Percentiles rank a stretch among this genome's conserved stretches.
Conservation (phyloP, 2,888 invertebrate species). For the Nephrotoma guestfalica region DNA sequence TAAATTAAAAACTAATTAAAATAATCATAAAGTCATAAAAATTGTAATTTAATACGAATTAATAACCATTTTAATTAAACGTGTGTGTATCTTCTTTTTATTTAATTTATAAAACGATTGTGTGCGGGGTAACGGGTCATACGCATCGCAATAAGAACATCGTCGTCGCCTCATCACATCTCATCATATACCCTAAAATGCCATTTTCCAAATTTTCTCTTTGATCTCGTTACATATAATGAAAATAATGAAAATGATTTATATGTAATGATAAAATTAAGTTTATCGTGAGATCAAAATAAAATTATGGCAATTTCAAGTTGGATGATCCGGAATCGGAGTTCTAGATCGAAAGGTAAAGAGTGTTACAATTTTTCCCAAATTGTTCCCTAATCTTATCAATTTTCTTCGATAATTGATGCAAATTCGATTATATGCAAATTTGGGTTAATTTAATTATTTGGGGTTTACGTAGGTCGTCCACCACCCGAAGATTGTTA, state of each 20-base stretch:
- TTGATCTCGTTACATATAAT: background rate
- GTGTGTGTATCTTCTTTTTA: background rate
- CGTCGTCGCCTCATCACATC: background rate
- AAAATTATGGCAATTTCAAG: constrained; percentile 17
- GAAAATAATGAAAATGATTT: background rate
- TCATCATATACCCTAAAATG: background rate
- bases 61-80: background rate
- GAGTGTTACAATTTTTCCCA: background rate
- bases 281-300: background rate
- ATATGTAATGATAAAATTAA: background rate
- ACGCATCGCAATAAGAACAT: background rate
- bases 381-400: background rate
- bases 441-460: background rate
- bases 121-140: background rate
- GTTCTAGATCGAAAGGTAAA: constrained; percentile 30
- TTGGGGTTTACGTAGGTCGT: background rate
- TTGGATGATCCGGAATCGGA: constrained; percentile 31
- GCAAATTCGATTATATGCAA: too few species aligned
- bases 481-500: constrained; percentile 42
- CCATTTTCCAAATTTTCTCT: background rate
- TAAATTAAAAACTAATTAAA: background rate
- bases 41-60: background rate
- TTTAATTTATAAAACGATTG: background rate
- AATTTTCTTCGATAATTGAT: background rate
- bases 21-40: background rate